Evolutionary conservation across 53 echinoderm and acorn worm genomes (phyloP).

Genomic region (Paracentrotus lividus): DNA sequence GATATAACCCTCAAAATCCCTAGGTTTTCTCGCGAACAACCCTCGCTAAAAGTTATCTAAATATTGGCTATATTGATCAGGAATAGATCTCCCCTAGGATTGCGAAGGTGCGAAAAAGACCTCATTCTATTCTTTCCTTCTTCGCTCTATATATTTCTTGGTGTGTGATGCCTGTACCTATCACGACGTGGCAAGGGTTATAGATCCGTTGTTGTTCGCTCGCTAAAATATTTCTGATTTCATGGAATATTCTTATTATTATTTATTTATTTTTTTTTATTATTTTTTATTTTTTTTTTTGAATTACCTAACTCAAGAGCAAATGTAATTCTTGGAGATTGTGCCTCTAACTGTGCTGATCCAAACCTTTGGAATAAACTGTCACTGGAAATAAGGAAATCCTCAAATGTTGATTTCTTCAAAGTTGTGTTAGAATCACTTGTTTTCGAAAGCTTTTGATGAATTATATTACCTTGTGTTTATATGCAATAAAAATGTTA

Average conservation of each 20-base stretch:
- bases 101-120: conserved; percentile 20
- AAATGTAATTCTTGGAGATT: too few relatives aligned
- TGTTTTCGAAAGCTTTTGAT: too few relatives aligned
- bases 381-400: too few relatives aligned
- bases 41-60: conserved; percentile 52
- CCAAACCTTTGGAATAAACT: too few relatives aligned
- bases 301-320: too few relatives aligned
- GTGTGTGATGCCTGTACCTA: background rate
- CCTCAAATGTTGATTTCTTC: too few relatives aligned
- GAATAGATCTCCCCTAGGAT: conserved; percentile 29
- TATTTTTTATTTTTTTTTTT: background rate
- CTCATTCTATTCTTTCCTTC: background rate
- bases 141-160: background rate
- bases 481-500: too few relatives aligned
- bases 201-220: background rate
- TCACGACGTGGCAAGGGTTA: background rate
- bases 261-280: too few relatives aligned
- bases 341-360: too few relatives aligned
- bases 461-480: too few relatives aligned
- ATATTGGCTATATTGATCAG: conserved; percentile 49
- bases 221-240: background rate
- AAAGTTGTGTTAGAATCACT: too few relatives aligned
- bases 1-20: conserved; percentile 20
- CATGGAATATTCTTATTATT: background rate
- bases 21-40: conserved; percentile 20